phyloP scores from a whole-genome alignment of 2,113 vertebrate species.

The Oryzias melastigma region DNA sequence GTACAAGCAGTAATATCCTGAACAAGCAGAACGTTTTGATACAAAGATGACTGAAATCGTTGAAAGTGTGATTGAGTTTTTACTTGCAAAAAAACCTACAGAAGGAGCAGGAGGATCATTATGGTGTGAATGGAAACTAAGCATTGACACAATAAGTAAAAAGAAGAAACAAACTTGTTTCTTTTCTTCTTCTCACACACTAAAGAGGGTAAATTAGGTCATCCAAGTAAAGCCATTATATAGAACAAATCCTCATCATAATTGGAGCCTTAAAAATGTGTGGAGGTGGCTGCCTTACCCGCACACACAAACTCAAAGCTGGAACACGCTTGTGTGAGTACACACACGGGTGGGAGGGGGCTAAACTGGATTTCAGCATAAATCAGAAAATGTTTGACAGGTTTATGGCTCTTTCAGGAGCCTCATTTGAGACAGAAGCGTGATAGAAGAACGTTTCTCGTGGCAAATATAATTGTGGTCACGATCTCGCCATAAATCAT shows the following conservation, averaged over 20 bases:
- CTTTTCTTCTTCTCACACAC: slow-evolving; percentile 36
- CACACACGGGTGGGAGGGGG: slow-evolving; percentile 32
- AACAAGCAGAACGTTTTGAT: too few species aligned
- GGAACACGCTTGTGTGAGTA: slow-evolving; percentile 23
- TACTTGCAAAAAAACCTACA: not conserved
- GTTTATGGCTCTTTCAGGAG: slow-evolving; percentile 66
- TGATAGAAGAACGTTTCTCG: slow-evolving; percentile 58
- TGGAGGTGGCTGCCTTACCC: slow-evolving; percentile 48
- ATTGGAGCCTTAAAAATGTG: slow-evolving; percentile 73
- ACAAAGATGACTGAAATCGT: too few species aligned
- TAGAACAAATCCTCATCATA: slow-evolving; percentile 73
- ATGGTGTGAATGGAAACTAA: too few species aligned
- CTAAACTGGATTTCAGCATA: slow-evolving; percentile 54
- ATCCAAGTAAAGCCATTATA: slow-evolving; percentile 66
- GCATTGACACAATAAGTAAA: slow-evolving; percentile 1
- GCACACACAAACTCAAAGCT: slow-evolving; percentile 27
- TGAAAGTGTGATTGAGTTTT: too few species aligned
- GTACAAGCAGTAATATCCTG: too few species aligned
- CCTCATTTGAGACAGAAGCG: slow-evolving; percentile 66
- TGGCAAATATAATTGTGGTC: slow-evolving; percentile 77
- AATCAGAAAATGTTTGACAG: slow-evolving; percentile 61
- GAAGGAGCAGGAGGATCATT: not conserved
- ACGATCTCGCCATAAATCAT: slow-evolving; percentile 65
- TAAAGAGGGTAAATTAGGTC: slow-evolving; percentile 73
- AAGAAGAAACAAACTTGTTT: slow-evolving; percentile 22